Conservation (phyloP, 1,140 invertebrate species). For the Drosophila murphyi region DNA sequence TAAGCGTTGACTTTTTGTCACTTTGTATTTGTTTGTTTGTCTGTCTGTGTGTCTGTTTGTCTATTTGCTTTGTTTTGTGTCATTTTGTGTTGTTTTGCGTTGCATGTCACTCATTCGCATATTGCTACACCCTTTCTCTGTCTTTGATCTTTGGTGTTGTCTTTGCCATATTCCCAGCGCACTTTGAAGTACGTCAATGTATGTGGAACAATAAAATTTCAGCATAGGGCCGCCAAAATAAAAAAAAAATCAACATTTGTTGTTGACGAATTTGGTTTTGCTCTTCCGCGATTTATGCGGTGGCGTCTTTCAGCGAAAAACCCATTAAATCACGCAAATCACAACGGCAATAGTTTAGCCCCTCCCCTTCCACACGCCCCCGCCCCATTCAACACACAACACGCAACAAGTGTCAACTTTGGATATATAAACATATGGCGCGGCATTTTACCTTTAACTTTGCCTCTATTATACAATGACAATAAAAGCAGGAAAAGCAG, state of each 20-base stretch:
- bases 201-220: constrained; percentile 52
- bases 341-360: neutral
- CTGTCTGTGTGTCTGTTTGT: constrained; percentile 6
- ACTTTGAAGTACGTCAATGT: constrained; percentile 58
- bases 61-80: constrained; percentile 1
- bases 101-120: constrained; percentile 53
- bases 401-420: constrained; percentile 75
- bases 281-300: constrained; percentile 56
- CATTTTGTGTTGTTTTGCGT: constrained; percentile 15
- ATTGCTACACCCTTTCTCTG: constrained; percentile 9
- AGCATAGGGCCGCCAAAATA: neutral
- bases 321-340: constrained; percentile 50
- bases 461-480: constrained; percentile 66
- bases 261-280: constrained; percentile 10
- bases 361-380: neutral
- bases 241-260: neutral
- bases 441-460: constrained; percentile 63
- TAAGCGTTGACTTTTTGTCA: constrained; percentile 67
- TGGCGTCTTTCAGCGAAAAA: constrained; percentile 57
- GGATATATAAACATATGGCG: constrained; percentile 34
- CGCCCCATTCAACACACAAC: constrained; percentile 42
- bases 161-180: constrained; percentile 57
- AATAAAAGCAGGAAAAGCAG: constrained; percentile 65
- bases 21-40: constrained; percentile 56
- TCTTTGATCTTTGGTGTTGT: constrained; percentile 72